Base-by-base conservation (phyloP, 2,113 vertebrate genomes). In the Notothenia coriiceps region DNA sequence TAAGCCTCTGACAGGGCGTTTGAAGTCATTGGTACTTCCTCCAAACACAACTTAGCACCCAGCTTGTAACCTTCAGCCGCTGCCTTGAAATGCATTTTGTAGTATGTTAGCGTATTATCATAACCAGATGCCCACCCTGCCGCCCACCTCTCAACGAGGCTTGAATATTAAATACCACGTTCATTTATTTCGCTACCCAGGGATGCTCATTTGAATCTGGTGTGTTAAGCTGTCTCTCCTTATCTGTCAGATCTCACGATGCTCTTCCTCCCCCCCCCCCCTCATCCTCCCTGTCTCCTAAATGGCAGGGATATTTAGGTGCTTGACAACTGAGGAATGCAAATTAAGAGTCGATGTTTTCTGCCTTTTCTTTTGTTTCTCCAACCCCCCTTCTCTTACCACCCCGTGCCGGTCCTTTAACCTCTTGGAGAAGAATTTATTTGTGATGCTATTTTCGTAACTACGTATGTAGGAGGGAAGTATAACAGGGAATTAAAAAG, bases 221-320 rank as follows among this genome's bases (percentile, higher is more conserved):
- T 93, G 93, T 93, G 94, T 94, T 88, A 86, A 92, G 93, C 91
- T 91, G 93, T 94, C 93, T 87, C 64, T 91, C 84, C 82, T 92
- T 92, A 95, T 93, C 92, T 72, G 87, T 88, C 83, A 79, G 90
- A 94, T 93, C 92, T 86, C 75, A 90, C 68, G 82, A 91, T 86
- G 83, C 84, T 80, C 82, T 93, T 90, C 86, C 88, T 85, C 84
- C 86, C 83, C 84, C 79, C 74, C 84, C 79, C 74, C 62, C 70
- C 77, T 61, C 83, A 40, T 75, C 81, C 86, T 84, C 79, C 86
- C 75, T 67, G 72, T 89, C 89, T 86, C 79, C 82, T 88, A 91
- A 91, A 90, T 87, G 86, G 86, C 91, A 70, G 82, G 51, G 83
- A 85, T 92, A 84, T 93, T 94, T 87, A 92, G 89, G 86, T 88